Evolutionary conservation across 2,888 invertebrate genomes (phyloP).

Genomic region (Lepidonotus clava): DNA sequence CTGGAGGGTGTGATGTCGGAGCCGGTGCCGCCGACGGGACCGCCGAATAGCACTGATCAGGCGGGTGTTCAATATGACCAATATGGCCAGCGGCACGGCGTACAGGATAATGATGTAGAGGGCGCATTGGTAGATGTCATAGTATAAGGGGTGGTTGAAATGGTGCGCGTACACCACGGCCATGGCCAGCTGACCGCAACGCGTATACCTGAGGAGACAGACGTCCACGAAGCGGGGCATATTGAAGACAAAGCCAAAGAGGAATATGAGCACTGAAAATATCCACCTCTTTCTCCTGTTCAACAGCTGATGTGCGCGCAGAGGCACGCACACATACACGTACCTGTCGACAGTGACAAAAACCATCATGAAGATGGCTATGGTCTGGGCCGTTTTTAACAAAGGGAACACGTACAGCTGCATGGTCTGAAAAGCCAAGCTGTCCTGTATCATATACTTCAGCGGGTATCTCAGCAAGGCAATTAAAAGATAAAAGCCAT

Average conservation of each 20-base stretch:
- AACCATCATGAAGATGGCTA: conserved; percentile 65
- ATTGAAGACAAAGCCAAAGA: conserved; percentile 61
- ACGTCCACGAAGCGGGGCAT: conserved; percentile 63
- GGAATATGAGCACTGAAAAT: conserved; percentile 56
- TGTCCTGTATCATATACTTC: conserved; percentile 57
- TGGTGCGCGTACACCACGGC: conserved; percentile 57
- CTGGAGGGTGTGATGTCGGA: not conserved
- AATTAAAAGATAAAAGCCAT: conserved; percentile 61
- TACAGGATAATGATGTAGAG: conserved; percentile 63
- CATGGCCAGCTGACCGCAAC: conserved; percentile 6
- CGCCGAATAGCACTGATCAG: conserved; percentile 62
- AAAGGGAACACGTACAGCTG: conserved; percentile 63
- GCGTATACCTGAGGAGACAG: conserved; percentile 55
- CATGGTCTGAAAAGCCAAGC: conserved; percentile 47
- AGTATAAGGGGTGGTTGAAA: conserved; percentile 60
- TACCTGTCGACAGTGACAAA: conserved; percentile 65
- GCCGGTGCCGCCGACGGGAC: conserved; percentile 54
- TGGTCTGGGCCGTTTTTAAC: conserved; percentile 63
- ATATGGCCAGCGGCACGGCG: conserved; percentile 59
- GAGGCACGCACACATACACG: conserved; percentile 62
- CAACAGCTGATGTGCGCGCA: conserved; percentile 60
- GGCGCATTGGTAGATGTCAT: conserved; percentile 61
- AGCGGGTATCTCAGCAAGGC: conserved; percentile 63
- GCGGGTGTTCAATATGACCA: conserved; percentile 60
- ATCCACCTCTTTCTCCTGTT: conserved; percentile 53